Evolutionary conservation across 2,888 invertebrate genomes (phyloP).

Genomic region (Orthonevra nobilis): DNA sequence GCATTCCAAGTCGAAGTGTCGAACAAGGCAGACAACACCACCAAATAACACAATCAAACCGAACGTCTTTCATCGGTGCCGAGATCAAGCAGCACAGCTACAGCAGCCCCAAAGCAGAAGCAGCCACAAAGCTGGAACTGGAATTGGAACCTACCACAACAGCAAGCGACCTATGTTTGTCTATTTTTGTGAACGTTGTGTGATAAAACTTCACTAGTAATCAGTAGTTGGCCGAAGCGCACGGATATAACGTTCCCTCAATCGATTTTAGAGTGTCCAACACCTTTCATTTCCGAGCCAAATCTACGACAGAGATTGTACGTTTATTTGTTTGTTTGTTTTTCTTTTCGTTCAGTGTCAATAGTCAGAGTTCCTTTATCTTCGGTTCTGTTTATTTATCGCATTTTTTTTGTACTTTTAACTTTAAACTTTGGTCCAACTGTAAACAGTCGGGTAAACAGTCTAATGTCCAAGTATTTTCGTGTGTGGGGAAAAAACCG

Average conservation of each 20-base stretch:
- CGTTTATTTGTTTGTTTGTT: slow-evolving; percentile 40
- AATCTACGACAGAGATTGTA: slow-evolving; percentile 50
- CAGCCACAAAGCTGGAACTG: slow-evolving; percentile 35
- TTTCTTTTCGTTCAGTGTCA: slow-evolving; percentile 42
- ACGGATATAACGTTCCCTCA: slow-evolving; percentile 75
- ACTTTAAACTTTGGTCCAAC: slow-evolving; percentile 32
- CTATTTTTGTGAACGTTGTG: slow-evolving; percentile 75
- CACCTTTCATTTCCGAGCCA: slow-evolving; percentile 50
- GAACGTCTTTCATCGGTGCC: slow-evolving; percentile 35
- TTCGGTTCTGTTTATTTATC: slow-evolving; percentile 15
- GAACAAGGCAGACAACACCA: slow-evolving; percentile 72
- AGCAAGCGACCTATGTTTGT: slow-evolving; percentile 46
- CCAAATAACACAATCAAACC: slow-evolving; percentile 49
- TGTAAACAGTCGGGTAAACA: slow-evolving; percentile 6
- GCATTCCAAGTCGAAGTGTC: slow-evolving; percentile 73
- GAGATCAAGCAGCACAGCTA: slow-evolving; percentile 8
- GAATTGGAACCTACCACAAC: slow-evolving; percentile 38
- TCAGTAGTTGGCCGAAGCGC: slow-evolving; percentile 79
- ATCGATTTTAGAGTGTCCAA: slow-evolving; percentile 68
- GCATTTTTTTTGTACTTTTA: neutral
- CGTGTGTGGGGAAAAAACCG: slow-evolving; percentile 59
- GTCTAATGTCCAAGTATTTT: slow-evolving; percentile 31
- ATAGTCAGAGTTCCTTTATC: slow-evolving; percentile 16
- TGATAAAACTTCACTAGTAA: slow-evolving; percentile 80
- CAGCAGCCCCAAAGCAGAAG: neutral